These are phyloP conservation scores for Coreoperca whiteheadi DNA, from an alignment of 2,113 vertebrate species.

Conservation along the genomic window DNA sequence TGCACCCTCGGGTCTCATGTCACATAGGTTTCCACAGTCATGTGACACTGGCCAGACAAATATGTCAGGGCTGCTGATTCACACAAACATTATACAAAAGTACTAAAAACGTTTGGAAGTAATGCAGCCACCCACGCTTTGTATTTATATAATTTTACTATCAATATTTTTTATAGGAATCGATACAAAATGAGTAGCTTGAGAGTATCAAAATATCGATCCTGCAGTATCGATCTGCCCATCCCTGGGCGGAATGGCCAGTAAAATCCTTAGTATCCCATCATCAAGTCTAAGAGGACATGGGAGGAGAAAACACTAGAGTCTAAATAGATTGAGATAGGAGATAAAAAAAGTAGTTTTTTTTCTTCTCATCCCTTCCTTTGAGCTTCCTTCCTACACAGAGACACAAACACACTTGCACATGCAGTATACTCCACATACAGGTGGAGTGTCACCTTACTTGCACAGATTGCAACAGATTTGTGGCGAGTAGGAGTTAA, in stretches of 20 bases:
- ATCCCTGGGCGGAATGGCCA: not conserved
- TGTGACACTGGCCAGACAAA: too few relatives aligned
- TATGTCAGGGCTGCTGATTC: too few relatives aligned
- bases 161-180: too few relatives aligned
- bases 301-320: not conserved
- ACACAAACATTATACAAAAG: too few relatives aligned
- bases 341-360: not conserved
- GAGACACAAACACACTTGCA: constrained; percentile 20
- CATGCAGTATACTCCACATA: constrained; percentile 35
- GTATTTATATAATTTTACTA: too few relatives aligned
- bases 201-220: too few relatives aligned
- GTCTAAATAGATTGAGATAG: constrained; percentile 27
- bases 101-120: too few relatives aligned
- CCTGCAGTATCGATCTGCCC: too few relatives aligned
- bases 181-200: too few relatives aligned
- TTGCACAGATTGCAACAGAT: constrained; percentile 79
- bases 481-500: constrained; percentile 76
- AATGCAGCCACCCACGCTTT: too few relatives aligned
- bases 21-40: too few relatives aligned
- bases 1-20: too few relatives aligned
- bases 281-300: constrained; percentile 25
- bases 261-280: constrained; percentile 49
- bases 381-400: constrained; percentile 59
- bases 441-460: constrained; percentile 71
- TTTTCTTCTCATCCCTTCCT: not conserved